phyloP scores from a whole-genome alignment of 2,888 invertebrate genomes.

The Dolomedes plantarius region DNA sequence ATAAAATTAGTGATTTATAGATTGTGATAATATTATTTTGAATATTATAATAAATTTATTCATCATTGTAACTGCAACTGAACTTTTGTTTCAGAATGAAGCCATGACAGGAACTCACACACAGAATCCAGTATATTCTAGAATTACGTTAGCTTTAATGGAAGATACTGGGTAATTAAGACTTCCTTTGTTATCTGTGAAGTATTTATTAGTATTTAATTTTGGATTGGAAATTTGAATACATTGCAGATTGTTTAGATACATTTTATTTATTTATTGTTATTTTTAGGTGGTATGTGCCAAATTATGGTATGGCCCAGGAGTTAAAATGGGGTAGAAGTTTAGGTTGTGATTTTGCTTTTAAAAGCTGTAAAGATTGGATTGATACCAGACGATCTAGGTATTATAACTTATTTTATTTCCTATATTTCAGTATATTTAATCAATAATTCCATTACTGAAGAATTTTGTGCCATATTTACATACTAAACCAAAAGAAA shows the following conservation, averaged over 20 bases:
- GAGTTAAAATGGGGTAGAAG: conserved; percentile 92
- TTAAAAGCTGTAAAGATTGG: conserved; percentile 97
- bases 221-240: not conserved
- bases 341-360: conserved; percentile 95
- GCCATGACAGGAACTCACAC: conserved; percentile 99
- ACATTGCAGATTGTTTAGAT: not conserved
- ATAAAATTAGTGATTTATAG: too few species aligned
- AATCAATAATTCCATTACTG: too few species aligned
- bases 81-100: conserved; percentile 89
- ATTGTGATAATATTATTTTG: too few species aligned
- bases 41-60: too few species aligned
- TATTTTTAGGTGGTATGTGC: conserved; percentile 83
- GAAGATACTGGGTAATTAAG: conserved; percentile 99
- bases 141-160: conserved; percentile 96
- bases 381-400: conserved; percentile 86
- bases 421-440: too few species aligned
- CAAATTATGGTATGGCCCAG: conserved; percentile 90
- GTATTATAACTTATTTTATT: too few species aligned
- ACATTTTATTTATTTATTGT: not conserved
- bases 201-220: not conserved
- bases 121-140: conserved; percentile 96
- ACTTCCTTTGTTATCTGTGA: too few species aligned
- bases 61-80: too few species aligned
- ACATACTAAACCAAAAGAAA: too few species aligned
- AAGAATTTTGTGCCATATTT: too few species aligned